Conservation (phyloP, 2,113 vertebrate species). For the Gallinago jamesoni region DNA sequence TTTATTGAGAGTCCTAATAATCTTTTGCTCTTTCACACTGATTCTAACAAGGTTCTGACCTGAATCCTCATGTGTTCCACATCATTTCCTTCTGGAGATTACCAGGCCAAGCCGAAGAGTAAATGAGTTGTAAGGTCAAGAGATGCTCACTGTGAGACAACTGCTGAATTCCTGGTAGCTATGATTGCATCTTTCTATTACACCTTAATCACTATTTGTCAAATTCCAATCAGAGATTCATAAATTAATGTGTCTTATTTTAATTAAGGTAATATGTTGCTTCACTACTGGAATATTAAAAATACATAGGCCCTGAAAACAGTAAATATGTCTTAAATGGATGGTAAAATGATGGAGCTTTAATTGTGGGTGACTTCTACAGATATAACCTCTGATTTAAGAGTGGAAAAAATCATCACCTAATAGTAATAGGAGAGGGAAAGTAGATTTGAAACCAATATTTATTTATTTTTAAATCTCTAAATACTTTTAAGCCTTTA, state of each 20-base stretch:
- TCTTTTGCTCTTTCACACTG: constrained; percentile 57
- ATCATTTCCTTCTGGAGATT: constrained; percentile 73
- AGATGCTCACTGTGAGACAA: constrained; percentile 67
- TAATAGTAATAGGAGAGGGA: not conserved
- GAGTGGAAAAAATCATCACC: not conserved
- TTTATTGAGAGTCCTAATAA: constrained; percentile 50
- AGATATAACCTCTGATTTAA: not conserved
- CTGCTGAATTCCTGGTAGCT: constrained; percentile 65
- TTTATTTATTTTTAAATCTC: not conserved
- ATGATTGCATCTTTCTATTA: constrained; percentile 57
- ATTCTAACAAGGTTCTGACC: constrained; percentile 63
- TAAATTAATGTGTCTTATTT: constrained; percentile 63
- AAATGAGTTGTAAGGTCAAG: constrained; percentile 75
- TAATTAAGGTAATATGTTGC: constrained; percentile 66
- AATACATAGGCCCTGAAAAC: not conserved
- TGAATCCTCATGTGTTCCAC: constrained; percentile 61
- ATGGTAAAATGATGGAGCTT: not conserved
- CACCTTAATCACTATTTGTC: constrained; percentile 64
- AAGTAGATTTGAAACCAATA: not conserved
- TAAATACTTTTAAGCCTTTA: not conserved
- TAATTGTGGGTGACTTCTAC: not conserved
- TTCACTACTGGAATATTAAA: constrained; percentile 46
- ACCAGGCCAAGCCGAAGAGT: constrained; percentile 54
- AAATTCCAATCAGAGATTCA: constrained; percentile 59
- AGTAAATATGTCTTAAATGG: constrained; percentile 32